Evolutionary conservation across 2,797 vertebrate genomes (phyloP), one percentile per base, ranked within the genome.

Genomic region (Cyclopterus lumpus): DNA sequence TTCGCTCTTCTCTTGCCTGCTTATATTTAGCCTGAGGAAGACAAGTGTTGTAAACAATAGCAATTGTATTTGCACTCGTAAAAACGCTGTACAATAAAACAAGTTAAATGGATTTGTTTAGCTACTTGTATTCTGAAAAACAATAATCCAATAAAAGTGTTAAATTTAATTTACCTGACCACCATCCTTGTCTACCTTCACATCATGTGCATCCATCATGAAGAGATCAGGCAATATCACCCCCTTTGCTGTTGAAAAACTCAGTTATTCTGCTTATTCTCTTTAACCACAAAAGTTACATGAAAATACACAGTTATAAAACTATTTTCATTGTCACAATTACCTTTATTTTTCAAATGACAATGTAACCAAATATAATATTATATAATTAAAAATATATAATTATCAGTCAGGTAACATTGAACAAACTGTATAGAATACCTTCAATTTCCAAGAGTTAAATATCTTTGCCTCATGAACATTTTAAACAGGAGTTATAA

Each of bases 1-100:
- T 95, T 58, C 95, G 86, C 65, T 24, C 34, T 83, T 96, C 94
- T 81, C 96, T 94, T 44, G 91, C 93, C 48, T 92, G 90, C 92
- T 82, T 92, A 62, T 87, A 96, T 76, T 82, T 92, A 81, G 77
- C 76, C 96, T 96, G 72, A 81, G 88, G 76, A 60, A 79, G 28
- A 59, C 16, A 79, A 55, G 15, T 16, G 32, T 68, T 76, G 46
- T 55, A 22, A 77, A 66, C n/a, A 42, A 58, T 6, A 59, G 40
- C 18, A 34, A 46, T 14, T 34, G 0, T 73, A 62, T 6, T 53
- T 65, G 2, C 16, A 16, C 4, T 18, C 11, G 3, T 24, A 71
- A 67, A 66, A 36, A 58, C 2, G 3, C 0, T 54, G 15, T 40
- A 26, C 26, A 6, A 42, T 24, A 10, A 6, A 28, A 60, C 42